Percentiles rank a stretch among this genome's conserved stretches.
phyloP scores from a whole-genome alignment of 30 jellyfish, hydroid and myxozoan species.

The Rhopilema esculentum region DNA sequence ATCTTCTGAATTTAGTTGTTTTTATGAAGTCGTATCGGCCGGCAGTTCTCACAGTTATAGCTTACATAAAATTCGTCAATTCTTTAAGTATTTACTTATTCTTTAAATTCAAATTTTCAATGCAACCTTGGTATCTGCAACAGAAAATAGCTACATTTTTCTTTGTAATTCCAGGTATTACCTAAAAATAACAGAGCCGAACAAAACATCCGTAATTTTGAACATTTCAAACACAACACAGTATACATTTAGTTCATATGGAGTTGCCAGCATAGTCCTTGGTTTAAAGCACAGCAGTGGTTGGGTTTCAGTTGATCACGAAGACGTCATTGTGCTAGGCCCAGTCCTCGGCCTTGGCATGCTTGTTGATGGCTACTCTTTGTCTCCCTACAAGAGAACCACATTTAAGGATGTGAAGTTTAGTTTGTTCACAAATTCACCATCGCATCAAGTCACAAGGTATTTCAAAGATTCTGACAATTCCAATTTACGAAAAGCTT shows the following conservation, averaged over 20 bases:
- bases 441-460: constrained; percentile 24
- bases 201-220: not conserved
- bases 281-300: constrained; percentile 32
- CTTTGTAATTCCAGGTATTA: constrained; percentile 4
- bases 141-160: not conserved
- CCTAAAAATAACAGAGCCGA: constrained; percentile 31
- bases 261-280: constrained; percentile 22
- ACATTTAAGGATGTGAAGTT: constrained; percentile 18
- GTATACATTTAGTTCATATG: constrained; percentile 17
- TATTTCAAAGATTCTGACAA: not conserved
- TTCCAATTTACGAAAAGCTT: not conserved
- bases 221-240: not conserved
- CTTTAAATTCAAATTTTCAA: no score
- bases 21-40: no score
- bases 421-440: not conserved
- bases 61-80: no score
- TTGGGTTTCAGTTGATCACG: constrained; percentile 46
- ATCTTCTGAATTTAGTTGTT: no score
- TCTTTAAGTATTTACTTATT: no score
- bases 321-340: constrained; percentile 21
- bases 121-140: no score
- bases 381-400: constrained; percentile 22
- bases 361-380: constrained; percentile 26
- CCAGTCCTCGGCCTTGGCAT: constrained; percentile 20
- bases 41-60: no score